phyloP scores from a whole-genome alignment of 2,888 invertebrate genomes.

The Nysson spinosus region DNA sequence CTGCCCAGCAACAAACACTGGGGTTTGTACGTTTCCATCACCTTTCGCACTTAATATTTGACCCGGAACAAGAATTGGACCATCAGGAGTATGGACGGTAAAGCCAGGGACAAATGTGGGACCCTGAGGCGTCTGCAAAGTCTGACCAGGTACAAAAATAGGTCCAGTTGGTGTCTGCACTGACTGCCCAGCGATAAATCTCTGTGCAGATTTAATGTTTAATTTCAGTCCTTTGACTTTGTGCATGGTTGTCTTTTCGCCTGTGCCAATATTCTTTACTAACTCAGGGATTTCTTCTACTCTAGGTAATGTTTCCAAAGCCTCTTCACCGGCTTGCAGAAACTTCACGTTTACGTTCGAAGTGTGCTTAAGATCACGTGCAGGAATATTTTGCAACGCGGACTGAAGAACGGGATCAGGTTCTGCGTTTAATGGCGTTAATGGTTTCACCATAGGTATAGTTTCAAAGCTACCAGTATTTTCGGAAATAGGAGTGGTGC shows the following conservation, averaged over 20 bases:
- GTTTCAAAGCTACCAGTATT: slow-evolving; percentile 80
- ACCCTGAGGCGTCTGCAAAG: slow-evolving; percentile 84
- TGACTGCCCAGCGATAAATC: slow-evolving; percentile 86
- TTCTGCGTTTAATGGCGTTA: slow-evolving; percentile 80
- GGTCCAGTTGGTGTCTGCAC: slow-evolving; percentile 84
- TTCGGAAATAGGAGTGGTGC: slow-evolving; percentile 78
- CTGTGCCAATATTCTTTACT: slow-evolving; percentile 79
- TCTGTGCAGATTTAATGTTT: slow-evolving; percentile 83
- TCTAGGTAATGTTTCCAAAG: slow-evolving; percentile 81
- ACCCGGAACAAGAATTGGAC: slow-evolving; percentile 86
- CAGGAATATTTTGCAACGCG: slow-evolving; percentile 80
- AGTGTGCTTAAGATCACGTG: slow-evolving; percentile 81
- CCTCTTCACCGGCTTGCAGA: slow-evolving; percentile 77
- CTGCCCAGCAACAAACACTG: slow-evolving; percentile 86
- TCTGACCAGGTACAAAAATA: slow-evolving; percentile 87
- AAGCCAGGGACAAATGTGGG: slow-evolving; percentile 86
- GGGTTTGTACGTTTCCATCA: slow-evolving; percentile 78
- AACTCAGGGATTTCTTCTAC: slow-evolving; percentile 83
- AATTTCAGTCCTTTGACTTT: slow-evolving; percentile 83
- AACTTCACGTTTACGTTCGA: slow-evolving; percentile 82
- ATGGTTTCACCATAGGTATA: slow-evolving; percentile 82
- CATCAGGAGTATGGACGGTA: slow-evolving; percentile 83
- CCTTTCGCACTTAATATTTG: slow-evolving; percentile 80
- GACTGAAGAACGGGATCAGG: slow-evolving; percentile 78
- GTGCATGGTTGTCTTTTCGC: slow-evolving; percentile 79